Evolutionary conservation across 2,888 invertebrate genomes (phyloP).

Genomic region (Ctenicera cuprea): DNA sequence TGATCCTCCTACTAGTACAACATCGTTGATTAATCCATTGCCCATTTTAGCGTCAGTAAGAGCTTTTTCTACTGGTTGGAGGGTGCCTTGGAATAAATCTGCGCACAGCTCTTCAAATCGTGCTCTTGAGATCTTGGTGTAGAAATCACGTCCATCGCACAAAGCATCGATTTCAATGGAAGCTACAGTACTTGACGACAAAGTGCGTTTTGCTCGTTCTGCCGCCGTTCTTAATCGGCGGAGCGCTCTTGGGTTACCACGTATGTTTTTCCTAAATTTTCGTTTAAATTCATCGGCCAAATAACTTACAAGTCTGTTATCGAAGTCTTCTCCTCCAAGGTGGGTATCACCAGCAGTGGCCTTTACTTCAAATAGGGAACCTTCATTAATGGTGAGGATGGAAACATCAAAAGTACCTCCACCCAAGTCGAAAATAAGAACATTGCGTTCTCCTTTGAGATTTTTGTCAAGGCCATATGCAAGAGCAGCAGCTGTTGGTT

Average conservation of each 20-base stretch:
- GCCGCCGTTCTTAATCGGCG: constrained; percentile 84
- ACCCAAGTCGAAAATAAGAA: constrained; percentile 77
- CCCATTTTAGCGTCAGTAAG: constrained; percentile 86
- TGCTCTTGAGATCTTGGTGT: constrained; percentile 83
- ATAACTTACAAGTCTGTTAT: constrained; percentile 80
- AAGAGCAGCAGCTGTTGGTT: constrained; percentile 85
- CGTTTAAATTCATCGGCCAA: constrained; percentile 84
- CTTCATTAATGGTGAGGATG: constrained; percentile 79
- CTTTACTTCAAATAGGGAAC: constrained; percentile 75
- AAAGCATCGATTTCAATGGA: constrained; percentile 85
- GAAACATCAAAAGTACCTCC: constrained; percentile 83
- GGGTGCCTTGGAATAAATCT: constrained; percentile 81
- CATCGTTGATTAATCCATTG: constrained; percentile 84
- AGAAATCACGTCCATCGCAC: constrained; percentile 83
- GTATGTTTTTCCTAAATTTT: constrained; percentile 82
- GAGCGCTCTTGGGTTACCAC: constrained; percentile 79
- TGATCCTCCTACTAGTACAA: constrained; percentile 88
- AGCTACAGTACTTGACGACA: constrained; percentile 86
- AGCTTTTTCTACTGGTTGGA: constrained; percentile 85
- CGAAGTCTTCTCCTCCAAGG: constrained; percentile 71
- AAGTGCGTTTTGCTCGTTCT: constrained; percentile 85
- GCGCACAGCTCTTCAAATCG: constrained; percentile 85
- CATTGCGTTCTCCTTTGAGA: constrained; percentile 76
- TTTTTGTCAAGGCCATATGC: constrained; percentile 80
- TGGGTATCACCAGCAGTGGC: constrained; percentile 76